Base-by-base conservation (phyloP, 2,797 vertebrate species). In the Arrhamphus sclerolepis region DNA sequence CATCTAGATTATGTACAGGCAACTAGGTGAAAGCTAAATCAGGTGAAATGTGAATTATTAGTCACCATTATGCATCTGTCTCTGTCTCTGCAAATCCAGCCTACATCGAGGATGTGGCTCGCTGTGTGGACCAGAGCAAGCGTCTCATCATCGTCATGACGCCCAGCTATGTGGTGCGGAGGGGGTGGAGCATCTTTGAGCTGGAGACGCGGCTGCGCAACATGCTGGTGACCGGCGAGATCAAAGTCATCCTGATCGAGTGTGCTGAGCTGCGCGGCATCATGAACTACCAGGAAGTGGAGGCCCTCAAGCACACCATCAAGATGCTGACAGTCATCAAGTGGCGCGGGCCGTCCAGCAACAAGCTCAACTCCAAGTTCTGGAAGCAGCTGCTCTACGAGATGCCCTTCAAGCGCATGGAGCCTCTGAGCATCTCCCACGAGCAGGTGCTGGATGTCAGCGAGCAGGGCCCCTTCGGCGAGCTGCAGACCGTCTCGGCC, bases 281-380 rank as follows among this genome's bases (percentile, higher is more conserved):
- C 89, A 98, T 99, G 94, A 99, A 99, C 95, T 99, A 99, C 92
- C 98, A 98, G 91, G 98, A 99, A 78, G 96, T 99, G 42, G 97
- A 99, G 89, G 96, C 96, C 62, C 96, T 99, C 67, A 98, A 98
- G 87, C 96, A 98, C 72, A 97, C 96, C 82, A 98, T 98, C 92
- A 98, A 98, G 89, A 94, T 94, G 77, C 94, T 99, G 83, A 98
- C 95, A 11, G 96, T 98, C 80, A 95, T 99, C 92, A 98, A 97
- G 92, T 99, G 98, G 98, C 95, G 94, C 0, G 97, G 97, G 83
- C 94, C 95, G 56, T 92, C 94, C 90, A 98, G 96, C 94, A 98
- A 96, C 95, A 95, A 96, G 90, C 95, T 97, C 78, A 95, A 93
- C 94, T 98, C 98, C 77, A 95, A 95, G 83, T 99, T 99, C 93